Evolutionary conservation across 2,888 invertebrate genomes (phyloP).

Genomic region (Euclidia mi): DNA sequence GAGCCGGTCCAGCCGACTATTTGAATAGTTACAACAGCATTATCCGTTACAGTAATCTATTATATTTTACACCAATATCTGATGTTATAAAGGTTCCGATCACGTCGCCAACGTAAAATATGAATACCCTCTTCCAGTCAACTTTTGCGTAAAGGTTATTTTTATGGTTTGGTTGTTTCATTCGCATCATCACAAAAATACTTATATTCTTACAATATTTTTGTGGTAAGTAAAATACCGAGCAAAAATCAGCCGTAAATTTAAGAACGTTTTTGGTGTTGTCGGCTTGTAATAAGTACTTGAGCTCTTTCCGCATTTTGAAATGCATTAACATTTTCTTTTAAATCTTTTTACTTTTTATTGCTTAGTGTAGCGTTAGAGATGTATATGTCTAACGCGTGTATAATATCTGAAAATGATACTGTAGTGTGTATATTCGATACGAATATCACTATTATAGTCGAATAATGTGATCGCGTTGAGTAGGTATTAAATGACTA

Average conservation of each 20-base stretch:
- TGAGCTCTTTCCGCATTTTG: constrained; percentile 27
- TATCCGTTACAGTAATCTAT: constrained; percentile 10
- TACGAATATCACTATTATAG: not conserved
- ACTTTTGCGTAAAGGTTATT: constrained; percentile 22
- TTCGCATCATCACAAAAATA: constrained; percentile 33
- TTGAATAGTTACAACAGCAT: not conserved
- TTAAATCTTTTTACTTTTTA: constrained; percentile 16
- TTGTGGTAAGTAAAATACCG: constrained; percentile 25
- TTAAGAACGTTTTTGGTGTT: constrained; percentile 27
- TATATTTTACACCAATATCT: constrained; percentile 17
- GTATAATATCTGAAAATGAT: not conserved
- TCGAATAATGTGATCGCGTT: constrained; percentile 19
- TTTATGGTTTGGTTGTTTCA: constrained; percentile 24
- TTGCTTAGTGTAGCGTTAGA: constrained; percentile 19
- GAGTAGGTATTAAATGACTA: constrained; percentile 22
- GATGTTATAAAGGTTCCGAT: constrained; percentile 14
- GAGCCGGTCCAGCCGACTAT: not conserved
- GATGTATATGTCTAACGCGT: no score
- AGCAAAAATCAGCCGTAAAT: constrained; percentile 25
- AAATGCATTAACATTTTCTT: constrained; percentile 40
- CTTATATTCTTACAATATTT: no score
- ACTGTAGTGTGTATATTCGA: not conserved
- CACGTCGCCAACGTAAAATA: constrained; percentile 19
- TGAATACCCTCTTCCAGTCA: constrained; percentile 15
- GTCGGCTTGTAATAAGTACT: constrained; percentile 19